Evolutionary conservation across 2,113 vertebrate species (phyloP), one percentile per base, ranked within the genome.

Genomic region (Heliornis fulica): DNA sequence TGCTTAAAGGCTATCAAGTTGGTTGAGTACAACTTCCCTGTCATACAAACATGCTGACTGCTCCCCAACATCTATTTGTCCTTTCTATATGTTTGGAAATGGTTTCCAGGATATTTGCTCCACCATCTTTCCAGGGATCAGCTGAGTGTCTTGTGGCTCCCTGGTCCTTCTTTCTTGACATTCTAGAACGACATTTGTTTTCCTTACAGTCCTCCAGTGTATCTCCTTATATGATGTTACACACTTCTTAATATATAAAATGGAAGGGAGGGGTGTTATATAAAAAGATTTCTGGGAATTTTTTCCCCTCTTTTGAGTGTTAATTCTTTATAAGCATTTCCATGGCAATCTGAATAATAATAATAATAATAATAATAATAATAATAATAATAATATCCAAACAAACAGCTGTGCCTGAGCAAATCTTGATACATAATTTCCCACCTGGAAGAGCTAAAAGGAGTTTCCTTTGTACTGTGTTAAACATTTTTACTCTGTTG

Each of bases 201-300:
- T 83, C 76, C 43, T 78, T 75, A 51, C 21, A 31, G 7, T 61
- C 56, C 36, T 84, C 46, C 48, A 45, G 28, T 87, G 72, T 1
- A 0, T 28, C 7, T 23, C 15, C 6, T 83, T 12, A 43, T 53
- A 46, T 26, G 64, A 82, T 0, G 3, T n/a, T 15, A 38, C 8
- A 56, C 46, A 46, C 15, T 68, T 80, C 72, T n/a, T 43, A n/a
- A n/a, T n/a, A n/a, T n/a, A n/a, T 69, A 76, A 31, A 41, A 54
- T 38, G 74, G 32, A 61, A 65, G 87, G 65, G 19, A 4, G 2
- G 7, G 5, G 5, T 46, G 46, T 46, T 46, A 5, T 2, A 45
- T 78, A 40, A 48, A 77, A 93, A 46, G 4, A 64, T 71, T 51
- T 56, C 12, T 72, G n/a, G 15, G 3, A 11, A 10, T 8, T 32